Percentiles rank a stretch among this genome's conserved stretches.
phyloP scores from a whole-genome alignment of 1,140 invertebrate genomes.

The Drosophila pachea region DNA sequence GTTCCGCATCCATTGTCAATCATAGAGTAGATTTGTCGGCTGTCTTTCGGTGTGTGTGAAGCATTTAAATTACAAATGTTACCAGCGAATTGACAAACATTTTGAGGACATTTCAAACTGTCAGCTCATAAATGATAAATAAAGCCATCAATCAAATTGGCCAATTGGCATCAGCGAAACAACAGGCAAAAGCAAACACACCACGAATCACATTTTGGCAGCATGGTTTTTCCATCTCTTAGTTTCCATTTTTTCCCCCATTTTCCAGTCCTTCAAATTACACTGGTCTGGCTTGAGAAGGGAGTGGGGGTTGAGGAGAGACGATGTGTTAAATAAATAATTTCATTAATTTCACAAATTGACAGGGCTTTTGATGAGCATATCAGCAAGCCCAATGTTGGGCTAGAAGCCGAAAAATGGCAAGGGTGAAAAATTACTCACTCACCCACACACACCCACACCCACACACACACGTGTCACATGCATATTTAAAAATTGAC shows the following conservation, averaged over 20 bases:
- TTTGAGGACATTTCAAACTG: slow-evolving; percentile 49
- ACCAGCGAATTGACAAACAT: slow-evolving; percentile 59
- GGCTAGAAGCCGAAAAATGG: slow-evolving; percentile 29
- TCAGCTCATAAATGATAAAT: slow-evolving; percentile 61
- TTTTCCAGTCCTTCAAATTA: too few relatives aligned
- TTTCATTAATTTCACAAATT: slow-evolving; percentile 74
- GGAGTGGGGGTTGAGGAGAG: background rate
- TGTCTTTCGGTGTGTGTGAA: slow-evolving; percentile 16
- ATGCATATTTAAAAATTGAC: slow-evolving; percentile 8
- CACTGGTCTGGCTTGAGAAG: slow-evolving; percentile 13
- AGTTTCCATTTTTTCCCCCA: background rate
- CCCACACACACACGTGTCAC: background rate
- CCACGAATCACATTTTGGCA: slow-evolving; percentile 33
- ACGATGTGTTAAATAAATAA: slow-evolving; percentile 66
- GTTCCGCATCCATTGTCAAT: slow-evolving; percentile 2
- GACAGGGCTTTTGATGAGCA: slow-evolving; percentile 55
- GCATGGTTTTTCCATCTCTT: too few relatives aligned
- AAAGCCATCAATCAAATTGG: slow-evolving; percentile 56
- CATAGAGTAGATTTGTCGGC: slow-evolving; percentile 17
- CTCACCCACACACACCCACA: background rate
- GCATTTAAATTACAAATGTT: slow-evolving; percentile 51
- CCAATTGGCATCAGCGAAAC: slow-evolving; percentile 29
- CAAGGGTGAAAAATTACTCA: slow-evolving; percentile 22
- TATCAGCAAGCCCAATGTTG: slow-evolving; percentile 28
- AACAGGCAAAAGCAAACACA: slow-evolving; percentile 11